These are phyloP conservation scores for Sebastiscus tertius DNA, from an alignment of 2,797 vertebrate genomes.

Conservation along the genomic window DNA sequence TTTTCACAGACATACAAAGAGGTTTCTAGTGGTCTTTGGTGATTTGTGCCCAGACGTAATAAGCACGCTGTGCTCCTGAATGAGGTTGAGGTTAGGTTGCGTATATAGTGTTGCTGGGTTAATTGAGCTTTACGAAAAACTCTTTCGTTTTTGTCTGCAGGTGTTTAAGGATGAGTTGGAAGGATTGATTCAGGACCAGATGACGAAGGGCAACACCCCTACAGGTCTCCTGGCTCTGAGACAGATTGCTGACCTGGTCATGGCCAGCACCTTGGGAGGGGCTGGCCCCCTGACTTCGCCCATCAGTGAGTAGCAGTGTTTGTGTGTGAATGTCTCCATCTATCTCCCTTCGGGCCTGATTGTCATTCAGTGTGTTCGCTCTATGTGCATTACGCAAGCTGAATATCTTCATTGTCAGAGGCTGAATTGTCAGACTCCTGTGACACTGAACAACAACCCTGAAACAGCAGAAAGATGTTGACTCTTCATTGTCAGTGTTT, in stretches of 20 bases:
- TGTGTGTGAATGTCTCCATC: constrained; percentile 30
- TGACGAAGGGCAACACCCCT: constrained; percentile 93
- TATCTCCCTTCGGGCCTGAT: constrained; percentile 27
- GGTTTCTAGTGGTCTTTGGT: constrained; percentile 39
- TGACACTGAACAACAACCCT: constrained; percentile 63
- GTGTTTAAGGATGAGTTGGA: constrained; percentile 97
- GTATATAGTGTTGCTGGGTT: constrained; percentile 19
- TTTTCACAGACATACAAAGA: constrained; percentile 62
- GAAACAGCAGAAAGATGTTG: constrained; percentile 64
- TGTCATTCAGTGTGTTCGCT: constrained; percentile 41
- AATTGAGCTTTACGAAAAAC: not conserved
- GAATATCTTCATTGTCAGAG: constrained; percentile 73
- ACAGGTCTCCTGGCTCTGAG: constrained; percentile 91
- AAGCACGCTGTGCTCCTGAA: constrained; percentile 37
- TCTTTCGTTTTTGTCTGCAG: constrained; percentile 76
- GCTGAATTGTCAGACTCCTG: constrained; percentile 64
- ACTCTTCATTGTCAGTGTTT: constrained; percentile 58
- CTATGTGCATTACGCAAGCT: constrained; percentile 51
- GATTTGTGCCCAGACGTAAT: constrained; percentile 72
- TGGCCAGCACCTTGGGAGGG: constrained; percentile 89
- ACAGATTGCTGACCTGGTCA: constrained; percentile 95
- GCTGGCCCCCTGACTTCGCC: constrained; percentile 86
- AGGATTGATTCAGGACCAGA: constrained; percentile 93
- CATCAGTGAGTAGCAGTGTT: constrained; percentile 86
- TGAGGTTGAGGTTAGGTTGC: constrained; percentile 28